Conservation (phyloP, 2,113 vertebrate species). For the Hylia prasina region DNA sequence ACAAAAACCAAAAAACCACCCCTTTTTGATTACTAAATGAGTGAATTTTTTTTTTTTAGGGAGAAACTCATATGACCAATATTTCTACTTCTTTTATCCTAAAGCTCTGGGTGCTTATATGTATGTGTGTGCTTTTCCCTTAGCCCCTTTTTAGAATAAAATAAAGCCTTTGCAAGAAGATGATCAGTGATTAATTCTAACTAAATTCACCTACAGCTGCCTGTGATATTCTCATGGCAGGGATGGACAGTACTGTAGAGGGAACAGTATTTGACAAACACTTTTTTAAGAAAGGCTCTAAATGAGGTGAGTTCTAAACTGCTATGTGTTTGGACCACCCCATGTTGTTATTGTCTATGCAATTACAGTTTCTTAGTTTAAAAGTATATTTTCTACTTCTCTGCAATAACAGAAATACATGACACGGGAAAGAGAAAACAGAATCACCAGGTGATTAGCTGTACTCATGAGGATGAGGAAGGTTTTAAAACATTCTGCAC, state of each 20-base stretch:
- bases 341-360: neutral
- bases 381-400: neutral
- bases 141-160: neutral
- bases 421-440: neutral
- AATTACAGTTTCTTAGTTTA: neutral
- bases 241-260: neutral
- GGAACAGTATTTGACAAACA: neutral
- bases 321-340: neutral
- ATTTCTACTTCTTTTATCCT: neutral
- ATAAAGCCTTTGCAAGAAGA: neutral
- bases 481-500: neutral
- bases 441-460: neutral
- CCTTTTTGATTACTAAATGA: neutral
- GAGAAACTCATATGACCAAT: neutral
- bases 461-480: neutral
- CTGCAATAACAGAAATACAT: neutral
- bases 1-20: accelerated
- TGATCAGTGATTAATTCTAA: neutral
- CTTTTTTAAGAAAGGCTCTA: neutral
- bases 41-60: neutral
- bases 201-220: neutral
- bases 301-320: neutral
- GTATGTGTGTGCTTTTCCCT: neutral
- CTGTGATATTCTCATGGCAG: accelerated
- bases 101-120: neutral